A percentile compares a stretch with the other conserved stretches of the same genome.
These are phyloP conservation scores for Argyresthia albistria DNA, from an alignment of 2,888 invertebrate species.

Conservation along the genomic window DNA sequence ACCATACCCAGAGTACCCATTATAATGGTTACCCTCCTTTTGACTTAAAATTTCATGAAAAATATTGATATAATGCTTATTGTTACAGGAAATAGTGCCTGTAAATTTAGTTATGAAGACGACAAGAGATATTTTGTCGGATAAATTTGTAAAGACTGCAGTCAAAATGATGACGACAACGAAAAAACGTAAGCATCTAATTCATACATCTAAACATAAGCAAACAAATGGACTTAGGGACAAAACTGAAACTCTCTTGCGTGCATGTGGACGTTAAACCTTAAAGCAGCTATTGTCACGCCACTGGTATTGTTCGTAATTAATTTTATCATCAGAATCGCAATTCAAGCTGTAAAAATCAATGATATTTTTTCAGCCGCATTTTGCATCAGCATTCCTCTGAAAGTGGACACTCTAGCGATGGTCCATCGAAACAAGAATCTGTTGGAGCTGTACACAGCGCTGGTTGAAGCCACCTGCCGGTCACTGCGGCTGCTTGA, in stretches of 20 bases:
- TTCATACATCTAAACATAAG: neutral
- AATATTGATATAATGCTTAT: too few species aligned
- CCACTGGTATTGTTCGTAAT: too few species aligned
- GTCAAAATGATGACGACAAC: constrained; percentile 74
- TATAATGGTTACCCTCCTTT: too few species aligned
- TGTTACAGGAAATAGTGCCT: constrained; percentile 69
- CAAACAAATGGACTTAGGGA: neutral
- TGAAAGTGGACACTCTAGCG: constrained; percentile 80
- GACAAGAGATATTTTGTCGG: constrained; percentile 70
- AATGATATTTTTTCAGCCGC: constrained; percentile 36
- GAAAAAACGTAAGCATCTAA: constrained; percentile 72
- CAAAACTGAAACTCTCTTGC: neutral
- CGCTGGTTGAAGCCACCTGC: constrained; percentile 82
- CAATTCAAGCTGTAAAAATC: neutral
- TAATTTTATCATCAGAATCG: too few species aligned
- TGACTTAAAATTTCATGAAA: too few species aligned
- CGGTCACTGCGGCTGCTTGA: constrained; percentile 78
- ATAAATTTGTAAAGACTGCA: constrained; percentile 64
- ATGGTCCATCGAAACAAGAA: constrained; percentile 78
- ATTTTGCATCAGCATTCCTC: constrained; percentile 71
- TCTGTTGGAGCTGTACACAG: constrained; percentile 77
- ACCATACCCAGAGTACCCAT: too few species aligned
- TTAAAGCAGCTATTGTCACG: too few species aligned
- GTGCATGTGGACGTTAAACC: neutral
- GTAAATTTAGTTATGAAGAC: constrained; percentile 75